phyloP scores from a whole-genome alignment of 2,888 invertebrate species.

The Dryadula phaetusa region DNA sequence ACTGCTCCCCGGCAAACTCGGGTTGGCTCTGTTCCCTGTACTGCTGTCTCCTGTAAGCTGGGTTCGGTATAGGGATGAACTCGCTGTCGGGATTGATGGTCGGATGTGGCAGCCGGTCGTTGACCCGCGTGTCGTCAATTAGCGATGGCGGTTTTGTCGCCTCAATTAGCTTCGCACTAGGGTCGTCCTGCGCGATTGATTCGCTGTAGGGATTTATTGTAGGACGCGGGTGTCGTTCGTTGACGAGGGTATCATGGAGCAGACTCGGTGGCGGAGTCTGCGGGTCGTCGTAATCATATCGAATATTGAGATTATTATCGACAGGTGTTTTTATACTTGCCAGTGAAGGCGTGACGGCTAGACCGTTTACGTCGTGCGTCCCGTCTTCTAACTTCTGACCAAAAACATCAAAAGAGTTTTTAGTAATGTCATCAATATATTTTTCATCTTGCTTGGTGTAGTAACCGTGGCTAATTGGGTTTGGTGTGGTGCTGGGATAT shows the following conservation, averaged over 20 bases:
- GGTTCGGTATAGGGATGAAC: conserved; percentile 79
- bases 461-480: conserved; percentile 85
- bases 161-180: conserved; percentile 64
- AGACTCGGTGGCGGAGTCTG: conserved; percentile 78
- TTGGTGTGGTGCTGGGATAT: conserved; percentile 79
- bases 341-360: conserved; percentile 75
- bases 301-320: conserved; percentile 81
- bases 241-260: conserved; percentile 88
- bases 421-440: conserved; percentile 89
- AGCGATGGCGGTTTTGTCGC: conserved; percentile 75
- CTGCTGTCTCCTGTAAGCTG: conserved; percentile 69
- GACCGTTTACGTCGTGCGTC: conserved; percentile 74
- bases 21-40: conserved; percentile 66
- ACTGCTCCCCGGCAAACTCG: conserved; percentile 71
- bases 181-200: conserved; percentile 61
- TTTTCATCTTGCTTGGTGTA: conserved; percentile 88
- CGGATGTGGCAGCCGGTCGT: conserved; percentile 88
- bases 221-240: conserved; percentile 88
- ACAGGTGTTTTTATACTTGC: conserved; percentile 78
- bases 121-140: conserved; percentile 87
- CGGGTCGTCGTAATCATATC: conserved; percentile 79
- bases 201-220: conserved; percentile 88
- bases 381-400: conserved; percentile 87
- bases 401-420: conserved; percentile 89
- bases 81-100: conserved; percentile 89